Conservation (phyloP, 2,113 vertebrate genomes). For the Ascaphus truei region DNA sequence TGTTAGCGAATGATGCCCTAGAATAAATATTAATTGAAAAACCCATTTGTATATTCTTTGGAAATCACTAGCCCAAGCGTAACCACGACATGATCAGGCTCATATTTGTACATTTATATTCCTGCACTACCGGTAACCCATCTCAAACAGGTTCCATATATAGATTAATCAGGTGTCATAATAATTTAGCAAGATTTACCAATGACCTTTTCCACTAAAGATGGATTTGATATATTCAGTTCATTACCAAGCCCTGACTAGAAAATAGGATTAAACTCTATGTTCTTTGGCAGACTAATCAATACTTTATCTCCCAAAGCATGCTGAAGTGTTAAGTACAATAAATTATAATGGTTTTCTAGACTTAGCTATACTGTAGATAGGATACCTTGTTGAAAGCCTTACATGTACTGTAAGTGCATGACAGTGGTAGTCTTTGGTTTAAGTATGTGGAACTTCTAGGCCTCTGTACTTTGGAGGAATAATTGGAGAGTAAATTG, state of each 20-base stretch:
- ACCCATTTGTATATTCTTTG: not conserved
- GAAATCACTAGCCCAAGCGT: not conserved
- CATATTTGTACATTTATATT: not conserved
- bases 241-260: conserved; percentile 76
- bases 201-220: conserved; percentile 71
- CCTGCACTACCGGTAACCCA: not conserved
- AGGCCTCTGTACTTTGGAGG: too few relatives aligned
- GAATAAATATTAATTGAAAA: too few relatives aligned
- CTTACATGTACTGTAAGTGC: too few relatives aligned
- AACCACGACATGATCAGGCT: not conserved
- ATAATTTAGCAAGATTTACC: conserved; percentile 63
- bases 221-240: conserved; percentile 73
- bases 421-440: too few relatives aligned
- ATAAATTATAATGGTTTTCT: conserved; percentile 31
- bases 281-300: conserved; percentile 63
- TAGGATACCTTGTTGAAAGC: too few relatives aligned
- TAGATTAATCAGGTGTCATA: conserved; percentile 80
- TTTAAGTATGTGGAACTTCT: too few relatives aligned
- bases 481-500: too few relatives aligned
- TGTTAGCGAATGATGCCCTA: too few relatives aligned
- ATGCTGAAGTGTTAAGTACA: conserved; percentile 49
- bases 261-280: conserved; percentile 61
- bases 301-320: conserved; percentile 69
- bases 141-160: not conserved
- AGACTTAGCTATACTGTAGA: too few relatives aligned